Conservation (phyloP, 2,888 invertebrate genomes). For the Megamerina dolium region DNA sequence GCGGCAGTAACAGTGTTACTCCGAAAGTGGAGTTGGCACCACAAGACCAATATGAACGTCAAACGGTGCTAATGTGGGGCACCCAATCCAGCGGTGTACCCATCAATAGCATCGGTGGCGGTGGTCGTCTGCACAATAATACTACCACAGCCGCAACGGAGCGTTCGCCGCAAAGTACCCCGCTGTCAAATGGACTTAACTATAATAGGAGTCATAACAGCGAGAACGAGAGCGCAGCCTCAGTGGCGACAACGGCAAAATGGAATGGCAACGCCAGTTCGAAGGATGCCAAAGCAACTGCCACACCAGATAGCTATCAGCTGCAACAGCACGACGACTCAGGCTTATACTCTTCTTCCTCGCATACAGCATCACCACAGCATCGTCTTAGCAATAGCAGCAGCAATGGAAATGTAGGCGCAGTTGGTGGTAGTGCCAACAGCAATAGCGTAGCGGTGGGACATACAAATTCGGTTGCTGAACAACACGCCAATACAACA, state of each 20-base stretch:
- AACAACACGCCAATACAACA: slow-evolving; percentile 21
- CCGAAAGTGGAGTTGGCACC: slow-evolving; percentile 45
- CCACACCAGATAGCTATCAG: slow-evolving; percentile 39
- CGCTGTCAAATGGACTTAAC: slow-evolving; percentile 45
- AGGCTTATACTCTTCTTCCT: slow-evolving; percentile 39
- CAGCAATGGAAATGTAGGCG: slow-evolving; percentile 17
- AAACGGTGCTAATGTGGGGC: slow-evolving; percentile 94
- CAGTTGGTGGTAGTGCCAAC: slow-evolving; percentile 8
- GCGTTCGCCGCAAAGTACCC: slow-evolving; percentile 46
- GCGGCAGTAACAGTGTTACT: slow-evolving; percentile 28
- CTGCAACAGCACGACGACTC: slow-evolving; percentile 38
- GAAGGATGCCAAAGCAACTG: slow-evolving; percentile 28
- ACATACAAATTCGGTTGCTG: slow-evolving; percentile 36
- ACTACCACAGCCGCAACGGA: slow-evolving; percentile 25
- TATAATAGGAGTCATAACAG: slow-evolving; percentile 22
- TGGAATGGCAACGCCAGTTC: slow-evolving; percentile 36
- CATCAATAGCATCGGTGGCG: slow-evolving; percentile 38
- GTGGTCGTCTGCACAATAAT: slow-evolving; percentile 19
- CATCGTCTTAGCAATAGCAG: slow-evolving; percentile 25
- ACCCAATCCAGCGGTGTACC: slow-evolving; percentile 51
- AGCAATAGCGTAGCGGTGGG: slow-evolving; percentile 6
- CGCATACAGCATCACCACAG: slow-evolving; percentile 42
- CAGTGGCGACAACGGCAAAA: slow-evolving; percentile 28
- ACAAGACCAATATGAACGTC: slow-evolving; percentile 55
- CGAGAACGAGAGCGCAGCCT: slow-evolving; percentile 35